Evolutionary conservation across 2,888 invertebrate genomes (phyloP).

Genomic region (Tupiocoris notatus): DNA sequence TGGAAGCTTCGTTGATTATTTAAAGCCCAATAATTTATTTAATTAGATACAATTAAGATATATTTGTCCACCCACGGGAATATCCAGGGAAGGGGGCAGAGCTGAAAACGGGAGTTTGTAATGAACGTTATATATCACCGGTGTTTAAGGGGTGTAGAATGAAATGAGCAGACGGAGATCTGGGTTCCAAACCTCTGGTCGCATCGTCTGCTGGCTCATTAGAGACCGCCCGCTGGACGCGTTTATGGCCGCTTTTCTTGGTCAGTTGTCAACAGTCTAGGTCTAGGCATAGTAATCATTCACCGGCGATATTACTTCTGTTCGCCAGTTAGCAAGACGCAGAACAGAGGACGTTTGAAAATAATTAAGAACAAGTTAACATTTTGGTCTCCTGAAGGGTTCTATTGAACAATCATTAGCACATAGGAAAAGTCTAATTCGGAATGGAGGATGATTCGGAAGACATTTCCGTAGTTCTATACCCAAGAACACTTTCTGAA

Average conservation of each 20-base stretch:
- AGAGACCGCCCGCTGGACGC: conserved; percentile 3
- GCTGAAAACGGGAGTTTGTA: conserved; percentile 25
- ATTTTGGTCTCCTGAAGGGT: no score
- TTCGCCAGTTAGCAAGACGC: neutral
- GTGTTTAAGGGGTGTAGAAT: conserved; percentile 14
- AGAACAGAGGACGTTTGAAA: no score
- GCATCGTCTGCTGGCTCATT: neutral
- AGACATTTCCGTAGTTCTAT: no score
- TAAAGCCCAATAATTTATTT: conserved; percentile 43
- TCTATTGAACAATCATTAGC: no score
- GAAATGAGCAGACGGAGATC: neutral
- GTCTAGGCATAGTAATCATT: neutral
- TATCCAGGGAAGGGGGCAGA: neutral
- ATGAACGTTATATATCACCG: conserved; percentile 37
- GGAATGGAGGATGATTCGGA: no score
- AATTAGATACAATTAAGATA: conserved; percentile 45
- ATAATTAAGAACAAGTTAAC: no score
- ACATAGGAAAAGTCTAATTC: no score
- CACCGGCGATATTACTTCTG: neutral
- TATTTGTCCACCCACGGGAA: conserved; percentile 43
- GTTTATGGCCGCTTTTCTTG: neutral
- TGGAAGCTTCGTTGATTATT: conserved; percentile 26
- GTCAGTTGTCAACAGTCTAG: neutral
- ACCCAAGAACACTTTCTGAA: no score
- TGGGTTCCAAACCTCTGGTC: neutral